phyloP scores from a whole-genome alignment of 2,888 invertebrate genomes.

The Meghimatium bilineatum region DNA sequence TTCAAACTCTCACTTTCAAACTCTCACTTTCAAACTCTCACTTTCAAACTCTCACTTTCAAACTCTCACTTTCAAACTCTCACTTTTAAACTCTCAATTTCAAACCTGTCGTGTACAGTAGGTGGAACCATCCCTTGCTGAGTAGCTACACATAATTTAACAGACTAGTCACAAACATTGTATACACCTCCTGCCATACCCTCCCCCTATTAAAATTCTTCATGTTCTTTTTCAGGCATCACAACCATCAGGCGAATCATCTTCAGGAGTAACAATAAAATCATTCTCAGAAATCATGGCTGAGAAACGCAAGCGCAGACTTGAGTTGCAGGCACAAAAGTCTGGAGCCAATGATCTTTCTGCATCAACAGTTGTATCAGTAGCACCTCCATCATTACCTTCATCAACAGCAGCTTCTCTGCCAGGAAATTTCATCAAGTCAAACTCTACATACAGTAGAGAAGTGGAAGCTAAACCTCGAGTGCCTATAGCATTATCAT shows the following conservation, averaged over 20 bases:
- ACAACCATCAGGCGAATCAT: conserved; percentile 14
- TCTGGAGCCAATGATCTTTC: conserved; percentile 17
- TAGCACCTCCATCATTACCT: background rate
- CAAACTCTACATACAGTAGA: conserved; percentile 29
- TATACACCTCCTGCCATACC: too few species aligned
- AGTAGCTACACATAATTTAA: too few species aligned
- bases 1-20: too few species aligned
- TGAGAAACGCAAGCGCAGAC: conserved; percentile 58
- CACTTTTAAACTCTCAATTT: too few species aligned
- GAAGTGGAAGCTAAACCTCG: conserved; percentile 25
- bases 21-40: too few species aligned
- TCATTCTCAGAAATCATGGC: conserved; percentile 71
- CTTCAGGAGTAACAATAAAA: conserved; percentile 54
- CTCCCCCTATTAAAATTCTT: too few species aligned
- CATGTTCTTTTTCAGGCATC: background rate
- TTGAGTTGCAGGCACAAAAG: conserved; percentile 54
- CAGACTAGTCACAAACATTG: too few species aligned
- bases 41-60: too few species aligned
- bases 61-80: too few species aligned
- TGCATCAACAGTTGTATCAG: background rate
- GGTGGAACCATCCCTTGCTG: too few species aligned
- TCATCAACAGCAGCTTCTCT: background rate
- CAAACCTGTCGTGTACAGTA: too few species aligned
- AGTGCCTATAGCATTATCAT: conserved; percentile 50
- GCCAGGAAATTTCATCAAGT: background rate